A percentile compares a stretch with the other conserved stretches of the same genome.
Conservation (phyloP, 2,797 vertebrate species). For the Mus minutoides region DNA sequence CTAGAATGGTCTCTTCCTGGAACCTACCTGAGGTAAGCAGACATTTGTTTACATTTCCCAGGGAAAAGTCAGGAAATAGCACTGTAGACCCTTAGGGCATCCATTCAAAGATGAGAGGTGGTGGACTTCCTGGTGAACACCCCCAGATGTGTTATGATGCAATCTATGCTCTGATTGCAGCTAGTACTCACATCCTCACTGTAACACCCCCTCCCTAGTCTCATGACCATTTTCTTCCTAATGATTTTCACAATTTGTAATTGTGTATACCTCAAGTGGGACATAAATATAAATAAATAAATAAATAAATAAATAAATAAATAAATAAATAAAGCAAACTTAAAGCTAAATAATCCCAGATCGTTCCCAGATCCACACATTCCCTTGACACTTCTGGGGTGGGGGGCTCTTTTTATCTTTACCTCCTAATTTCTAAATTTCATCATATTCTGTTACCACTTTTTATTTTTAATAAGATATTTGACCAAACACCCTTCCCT, state of each 20-base stretch:
- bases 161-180: neutral
- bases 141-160: neutral
- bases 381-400: neutral
- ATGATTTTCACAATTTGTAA: neutral
- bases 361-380: neutral
- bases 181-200: neutral
- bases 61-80: neutral
- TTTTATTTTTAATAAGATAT: constrained; percentile 19
- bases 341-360: neutral
- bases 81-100: neutral
- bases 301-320: neutral
- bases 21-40: neutral
- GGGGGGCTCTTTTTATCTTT: neutral
- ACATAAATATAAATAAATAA: neutral
- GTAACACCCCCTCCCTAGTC: neutral
- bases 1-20: neutral
- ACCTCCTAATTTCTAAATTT: neutral
- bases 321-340: neutral
- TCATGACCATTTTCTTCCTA: neutral
- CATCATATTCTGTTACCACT: neutral
- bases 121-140: neutral
- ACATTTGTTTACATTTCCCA: neutral
- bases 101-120: neutral
- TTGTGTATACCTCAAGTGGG: neutral
- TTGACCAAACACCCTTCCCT: neutral